phyloP scores from a whole-genome alignment of 2,113 vertebrate genomes.

The Varanus salvator region DNA sequence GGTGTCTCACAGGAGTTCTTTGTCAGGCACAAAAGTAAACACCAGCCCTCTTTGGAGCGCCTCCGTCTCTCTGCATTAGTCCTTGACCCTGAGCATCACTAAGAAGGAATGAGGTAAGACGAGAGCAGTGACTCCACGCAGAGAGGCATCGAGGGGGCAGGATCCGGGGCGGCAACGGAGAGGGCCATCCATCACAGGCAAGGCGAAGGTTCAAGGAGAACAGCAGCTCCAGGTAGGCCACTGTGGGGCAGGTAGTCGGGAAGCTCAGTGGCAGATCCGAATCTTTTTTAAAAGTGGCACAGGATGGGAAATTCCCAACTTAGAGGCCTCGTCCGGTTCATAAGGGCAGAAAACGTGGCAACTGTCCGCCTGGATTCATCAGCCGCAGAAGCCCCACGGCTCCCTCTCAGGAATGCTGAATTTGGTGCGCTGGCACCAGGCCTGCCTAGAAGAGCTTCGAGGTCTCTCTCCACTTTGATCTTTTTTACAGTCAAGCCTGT shows the following conservation, averaged over 20 bases:
- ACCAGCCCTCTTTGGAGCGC: no score
- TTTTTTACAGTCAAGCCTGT: not conserved
- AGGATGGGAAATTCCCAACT: not conserved
- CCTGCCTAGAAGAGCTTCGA: not conserved
- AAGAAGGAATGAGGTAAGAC: no score
- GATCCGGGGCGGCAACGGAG: not conserved
- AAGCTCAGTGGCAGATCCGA: no score
- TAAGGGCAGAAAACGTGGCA: not conserved
- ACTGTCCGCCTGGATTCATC: not conserved
- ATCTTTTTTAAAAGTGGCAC: not conserved
- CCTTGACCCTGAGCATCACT: no score
- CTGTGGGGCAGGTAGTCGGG: no score
- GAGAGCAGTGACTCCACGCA: not conserved
- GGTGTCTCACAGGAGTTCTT: no score
- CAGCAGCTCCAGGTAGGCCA: not conserved
- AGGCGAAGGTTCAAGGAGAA: not conserved
- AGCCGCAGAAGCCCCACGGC: not conserved
- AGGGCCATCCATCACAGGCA: not conserved
- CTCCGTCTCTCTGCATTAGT: no score
- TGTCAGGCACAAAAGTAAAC: no score
- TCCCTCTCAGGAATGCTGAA: not conserved
- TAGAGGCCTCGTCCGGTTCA: not conserved
- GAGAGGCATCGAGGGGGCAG: not conserved
- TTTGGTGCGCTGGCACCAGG: not conserved
- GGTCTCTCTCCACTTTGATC: not conserved